Percentiles rank a stretch among this genome's conserved stretches.
Conservation (phyloP, 1,140 invertebrate genomes). For the Ips typographus region DNA sequence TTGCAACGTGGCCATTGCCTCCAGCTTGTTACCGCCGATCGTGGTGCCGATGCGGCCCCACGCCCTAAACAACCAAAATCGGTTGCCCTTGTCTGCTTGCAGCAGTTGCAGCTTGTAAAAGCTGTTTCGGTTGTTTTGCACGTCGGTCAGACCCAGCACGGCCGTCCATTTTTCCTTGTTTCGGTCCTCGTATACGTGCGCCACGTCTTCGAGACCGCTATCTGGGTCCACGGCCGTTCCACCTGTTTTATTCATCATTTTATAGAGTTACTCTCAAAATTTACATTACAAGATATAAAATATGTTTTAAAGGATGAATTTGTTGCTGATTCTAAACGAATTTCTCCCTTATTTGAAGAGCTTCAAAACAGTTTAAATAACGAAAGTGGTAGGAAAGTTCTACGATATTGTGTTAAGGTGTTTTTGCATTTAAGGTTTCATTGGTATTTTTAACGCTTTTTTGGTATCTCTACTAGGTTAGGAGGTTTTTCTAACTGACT, state of each 20-base stretch:
- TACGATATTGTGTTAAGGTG: too few relatives aligned
- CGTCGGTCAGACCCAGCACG: slow-evolving; percentile 82
- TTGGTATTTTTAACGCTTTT: too few relatives aligned
- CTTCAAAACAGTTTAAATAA: not conserved
- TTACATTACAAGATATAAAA: too few relatives aligned
- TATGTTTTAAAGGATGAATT: not conserved
- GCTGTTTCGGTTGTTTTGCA: slow-evolving; percentile 86
- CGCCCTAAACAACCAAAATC: slow-evolving; percentile 57
- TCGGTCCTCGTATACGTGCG: slow-evolving; percentile 78
- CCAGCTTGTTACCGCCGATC: slow-evolving; percentile 79
- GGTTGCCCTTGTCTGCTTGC: slow-evolving; percentile 68
- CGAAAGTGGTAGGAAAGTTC: too few relatives aligned
- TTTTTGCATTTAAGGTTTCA: too few relatives aligned
- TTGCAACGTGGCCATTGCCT: slow-evolving; percentile 57
- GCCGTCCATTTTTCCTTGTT: slow-evolving; percentile 68
- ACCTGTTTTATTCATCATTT: slow-evolving; percentile 45
- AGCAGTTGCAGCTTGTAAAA: slow-evolving; percentile 95
- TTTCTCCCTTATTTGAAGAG: too few relatives aligned
- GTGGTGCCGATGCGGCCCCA: slow-evolving; percentile 97
- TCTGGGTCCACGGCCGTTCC: slow-evolving; percentile 90
- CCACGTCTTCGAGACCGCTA: slow-evolving; percentile 73
- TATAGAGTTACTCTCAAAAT: too few relatives aligned
- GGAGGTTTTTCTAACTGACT: too few relatives aligned
- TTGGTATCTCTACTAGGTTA: too few relatives aligned
- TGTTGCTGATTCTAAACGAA: too few relatives aligned